Base-by-base conservation (phyloP, 2,888 invertebrate species). In the Caenorhabditis uteleia region DNA sequence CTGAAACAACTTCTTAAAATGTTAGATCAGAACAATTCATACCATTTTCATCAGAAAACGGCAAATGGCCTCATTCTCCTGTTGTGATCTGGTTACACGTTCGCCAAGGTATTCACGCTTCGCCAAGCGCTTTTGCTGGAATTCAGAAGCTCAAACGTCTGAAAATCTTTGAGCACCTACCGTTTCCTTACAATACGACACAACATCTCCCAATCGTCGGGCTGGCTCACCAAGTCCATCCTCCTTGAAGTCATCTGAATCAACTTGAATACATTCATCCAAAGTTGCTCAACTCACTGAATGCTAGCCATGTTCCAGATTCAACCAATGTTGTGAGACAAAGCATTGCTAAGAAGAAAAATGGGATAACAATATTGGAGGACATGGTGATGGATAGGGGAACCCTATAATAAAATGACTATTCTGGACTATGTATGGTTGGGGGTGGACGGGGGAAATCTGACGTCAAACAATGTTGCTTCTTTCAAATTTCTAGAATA, bases 231-330 rank as follows among this genome's bases (percentile, higher is more conserved):
- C 65, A 47, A 55, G 12, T 18, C 50, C 58, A 27, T 55, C 59
- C 20, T 58, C 66, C 34, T 58, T 49, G 51, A 59, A 66, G 44
- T 66, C 66, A 16, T 66, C 66, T 65, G 40, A 42, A 65, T n/a
- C n/a, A n/a, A n/a, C n/a, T n/a, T n/a, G n/a, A n/a, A n/a, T n/a
- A n/a, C n/a, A n/a, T n/a, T n/a, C n/a, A n/a, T n/a, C n/a, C 3
- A 18, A 21, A 31, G 27, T 23, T 21, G 0, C 31, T 16, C 10
- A 49, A 54, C 65, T 43, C 12, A 65, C 65, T 65, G 39, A 65
- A 65, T 3, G 65, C 50, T 2, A 65, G 49, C 65, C 65, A 65
- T 10, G 65, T 65, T 23, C 65, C 65, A 27, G 65, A 53, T 2
- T 64, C 29, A 10, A 36, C 34, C 18, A 46, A 14, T 3, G 45